phyloP scores from a whole-genome alignment of 2,888 invertebrate species.

The Pandemis heparana region DNA sequence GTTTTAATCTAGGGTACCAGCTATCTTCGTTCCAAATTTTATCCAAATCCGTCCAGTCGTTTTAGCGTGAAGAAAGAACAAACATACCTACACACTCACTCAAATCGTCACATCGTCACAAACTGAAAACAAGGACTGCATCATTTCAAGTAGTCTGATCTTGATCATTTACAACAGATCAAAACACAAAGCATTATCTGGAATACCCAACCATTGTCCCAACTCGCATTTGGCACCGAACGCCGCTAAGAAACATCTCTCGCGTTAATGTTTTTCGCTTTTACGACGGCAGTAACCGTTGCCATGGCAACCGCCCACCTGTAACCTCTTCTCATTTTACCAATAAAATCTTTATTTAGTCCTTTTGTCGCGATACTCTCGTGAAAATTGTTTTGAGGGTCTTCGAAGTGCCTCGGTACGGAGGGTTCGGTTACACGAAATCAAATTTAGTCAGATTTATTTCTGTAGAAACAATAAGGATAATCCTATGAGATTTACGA shows the following conservation, averaged over 20 bases:
- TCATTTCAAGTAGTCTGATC: not conserved
- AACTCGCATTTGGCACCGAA: conserved; percentile 33
- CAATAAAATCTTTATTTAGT: conserved; percentile 42
- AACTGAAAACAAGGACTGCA: too few relatives aligned
- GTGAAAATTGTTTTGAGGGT: conserved; percentile 22
- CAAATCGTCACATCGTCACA: too few relatives aligned
- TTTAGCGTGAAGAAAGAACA: too few relatives aligned
- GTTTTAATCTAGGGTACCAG: too few relatives aligned
- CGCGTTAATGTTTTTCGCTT: conserved; percentile 62
- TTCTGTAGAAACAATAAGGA: not conserved
- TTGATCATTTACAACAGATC: not conserved
- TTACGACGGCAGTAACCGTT: conserved; percentile 65
- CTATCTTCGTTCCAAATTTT: too few relatives aligned
- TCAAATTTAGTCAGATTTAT: not conserved
- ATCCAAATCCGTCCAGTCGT: too few relatives aligned
- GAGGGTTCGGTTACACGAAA: not conserved
- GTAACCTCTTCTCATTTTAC: conserved; percentile 43
- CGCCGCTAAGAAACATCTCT: conserved; percentile 50
- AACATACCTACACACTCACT: too few relatives aligned
- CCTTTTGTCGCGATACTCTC: conserved; percentile 28
- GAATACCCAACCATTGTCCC: conserved; percentile 27
- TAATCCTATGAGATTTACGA: not conserved
- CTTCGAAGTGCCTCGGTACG: not conserved
- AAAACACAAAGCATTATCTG: conserved; percentile 24
- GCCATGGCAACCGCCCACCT: conserved; percentile 56